phyloP scores from a whole-genome alignment of 2,888 invertebrate species.

The Chrysolina americana region DNA sequence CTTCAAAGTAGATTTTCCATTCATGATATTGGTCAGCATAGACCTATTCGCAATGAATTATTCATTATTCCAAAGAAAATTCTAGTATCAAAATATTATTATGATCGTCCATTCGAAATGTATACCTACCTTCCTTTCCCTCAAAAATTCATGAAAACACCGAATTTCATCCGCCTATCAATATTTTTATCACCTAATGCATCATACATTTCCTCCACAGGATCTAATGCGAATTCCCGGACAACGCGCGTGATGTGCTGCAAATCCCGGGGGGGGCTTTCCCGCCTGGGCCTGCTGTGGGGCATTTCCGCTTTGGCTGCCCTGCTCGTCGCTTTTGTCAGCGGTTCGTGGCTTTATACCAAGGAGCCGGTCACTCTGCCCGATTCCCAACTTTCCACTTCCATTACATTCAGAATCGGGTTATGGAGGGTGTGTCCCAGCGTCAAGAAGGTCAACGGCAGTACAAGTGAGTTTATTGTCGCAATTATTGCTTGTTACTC shows the following conservation, averaged over 20 bases:
- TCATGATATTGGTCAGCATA: no score
- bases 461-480: slow-evolving; percentile 67
- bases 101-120: not conserved
- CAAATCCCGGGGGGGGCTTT: slow-evolving; percentile 65
- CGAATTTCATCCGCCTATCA: slow-evolving; percentile 17
- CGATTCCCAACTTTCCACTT: slow-evolving; percentile 67
- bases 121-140: not conserved
- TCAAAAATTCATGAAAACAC: not conserved
- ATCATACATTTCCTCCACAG: slow-evolving; percentile 26
- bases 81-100: not conserved
- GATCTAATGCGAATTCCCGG: slow-evolving; percentile 26
- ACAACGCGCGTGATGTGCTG: slow-evolving; percentile 62
- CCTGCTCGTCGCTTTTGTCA: slow-evolving; percentile 70
- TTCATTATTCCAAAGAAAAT: not conserved
- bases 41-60: not conserved
- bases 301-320: slow-evolving; percentile 69
- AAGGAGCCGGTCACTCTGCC: slow-evolving; percentile 70
- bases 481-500: not conserved
- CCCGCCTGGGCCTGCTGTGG: slow-evolving; percentile 69
- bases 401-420: slow-evolving; percentile 71
- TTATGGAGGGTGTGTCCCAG: slow-evolving; percentile 71
- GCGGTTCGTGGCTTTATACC: slow-evolving; percentile 71
- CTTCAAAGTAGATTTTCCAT: no score
- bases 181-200: slow-evolving; percentile 29
- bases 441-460: slow-evolving; percentile 68